Percentiles rank a stretch among this genome's conserved stretches.
These are phyloP conservation scores for Caenorhabditis parvicauda DNA, from an alignment of 2,888 invertebrate species.

Conservation along the genomic window DNA sequence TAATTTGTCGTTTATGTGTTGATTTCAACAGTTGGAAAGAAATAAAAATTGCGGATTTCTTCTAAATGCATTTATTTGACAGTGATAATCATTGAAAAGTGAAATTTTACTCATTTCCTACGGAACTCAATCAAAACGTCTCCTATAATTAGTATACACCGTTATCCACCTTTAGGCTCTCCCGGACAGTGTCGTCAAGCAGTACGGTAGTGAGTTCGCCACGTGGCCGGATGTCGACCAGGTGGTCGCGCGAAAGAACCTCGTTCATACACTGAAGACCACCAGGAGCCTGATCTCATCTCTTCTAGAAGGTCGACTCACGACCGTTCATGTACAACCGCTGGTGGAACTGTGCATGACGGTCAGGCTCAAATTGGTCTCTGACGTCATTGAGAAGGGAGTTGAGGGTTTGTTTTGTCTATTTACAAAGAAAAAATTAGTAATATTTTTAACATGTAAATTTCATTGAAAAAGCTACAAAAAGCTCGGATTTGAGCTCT, in stretches of 20 bases:
- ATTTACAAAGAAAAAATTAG: not conserved
- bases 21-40: no score
- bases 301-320: conserved; percentile 49
- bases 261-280: conserved; percentile 48
- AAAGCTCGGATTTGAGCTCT: no score
- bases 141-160: no score
- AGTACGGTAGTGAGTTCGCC: conserved; percentile 49
- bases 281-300: conserved; percentile 49
- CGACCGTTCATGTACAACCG: conserved; percentile 49
- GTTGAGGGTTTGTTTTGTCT: conserved; percentile 28
- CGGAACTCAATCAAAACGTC: no score
- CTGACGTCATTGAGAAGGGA: conserved; percentile 43
- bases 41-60: no score
- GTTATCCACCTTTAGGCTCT: conserved; percentile 11
- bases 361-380: conserved; percentile 52
- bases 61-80: no score
- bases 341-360: conserved; percentile 59
- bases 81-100: no score
- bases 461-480: no score
- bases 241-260: conserved; percentile 31
- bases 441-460: not conserved
- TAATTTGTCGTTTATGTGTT: no score
- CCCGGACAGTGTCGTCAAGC: conserved; percentile 17
- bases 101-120: no score
- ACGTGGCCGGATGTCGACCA: conserved; percentile 49